Percentiles rank a stretch among this genome's conserved stretches.
These are phyloP conservation scores for Percopsis transmontana DNA, from an alignment of 2,113 vertebrate species.

Conservation along the genomic window DNA sequence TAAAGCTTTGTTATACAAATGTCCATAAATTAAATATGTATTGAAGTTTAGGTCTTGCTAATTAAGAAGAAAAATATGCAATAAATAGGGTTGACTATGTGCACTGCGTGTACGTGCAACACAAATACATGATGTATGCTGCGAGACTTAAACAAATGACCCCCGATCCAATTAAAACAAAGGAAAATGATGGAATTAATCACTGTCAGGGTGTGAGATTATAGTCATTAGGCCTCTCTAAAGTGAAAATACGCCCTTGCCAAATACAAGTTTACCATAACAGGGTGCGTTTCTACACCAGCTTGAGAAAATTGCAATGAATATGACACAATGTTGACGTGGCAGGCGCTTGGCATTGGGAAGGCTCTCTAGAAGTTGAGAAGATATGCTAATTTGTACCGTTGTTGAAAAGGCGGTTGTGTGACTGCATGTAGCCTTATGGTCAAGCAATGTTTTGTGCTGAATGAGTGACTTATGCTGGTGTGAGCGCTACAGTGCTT, in stretches of 20 bases:
- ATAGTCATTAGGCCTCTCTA: constrained; percentile 73
- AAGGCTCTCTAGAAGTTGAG: neutral
- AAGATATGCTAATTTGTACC: neutral
- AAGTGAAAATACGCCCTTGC: constrained; percentile 56
- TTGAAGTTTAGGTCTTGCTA: constrained; percentile 43
- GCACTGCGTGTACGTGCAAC: constrained; percentile 8
- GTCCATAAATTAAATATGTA: constrained; percentile 45
- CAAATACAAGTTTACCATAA: constrained; percentile 26
- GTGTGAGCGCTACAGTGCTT: constrained; percentile 14
- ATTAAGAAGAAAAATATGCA: constrained; percentile 67
- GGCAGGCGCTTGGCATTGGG: neutral
- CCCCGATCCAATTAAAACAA: constrained; percentile 82
- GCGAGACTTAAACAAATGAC: constrained; percentile 77
- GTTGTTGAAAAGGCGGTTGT: constrained; percentile 6
- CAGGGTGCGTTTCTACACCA: constrained; percentile 9
- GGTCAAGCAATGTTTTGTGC: constrained; percentile 27
- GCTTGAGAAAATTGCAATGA: neutral
- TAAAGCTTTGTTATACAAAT: constrained; percentile 34
- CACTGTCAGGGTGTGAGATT: constrained; percentile 79
- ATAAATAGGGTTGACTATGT: constrained; percentile 37
- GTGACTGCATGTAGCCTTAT: neutral
- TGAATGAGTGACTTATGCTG: constrained; percentile 14
- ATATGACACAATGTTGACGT: neutral
- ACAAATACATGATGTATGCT: constrained; percentile 58
- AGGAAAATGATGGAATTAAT: constrained; percentile 83